Base-by-base conservation (phyloP, 1,140 invertebrate genomes). In the Bathynomus jamesi region DNA sequence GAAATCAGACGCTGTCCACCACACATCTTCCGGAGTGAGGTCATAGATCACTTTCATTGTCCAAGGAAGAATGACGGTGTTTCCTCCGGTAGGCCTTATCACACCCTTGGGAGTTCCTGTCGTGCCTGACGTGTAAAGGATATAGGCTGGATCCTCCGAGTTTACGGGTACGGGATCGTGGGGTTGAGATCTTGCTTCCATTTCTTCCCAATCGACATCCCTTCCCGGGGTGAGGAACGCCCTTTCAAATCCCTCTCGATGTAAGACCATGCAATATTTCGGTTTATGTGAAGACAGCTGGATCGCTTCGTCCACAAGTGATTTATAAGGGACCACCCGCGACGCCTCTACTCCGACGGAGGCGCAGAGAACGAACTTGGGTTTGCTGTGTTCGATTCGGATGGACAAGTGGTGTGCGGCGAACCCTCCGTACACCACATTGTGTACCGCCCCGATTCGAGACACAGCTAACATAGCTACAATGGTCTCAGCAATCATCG, bases 291-390 rank as follows among this genome's bases (percentile, higher is more conserved):
- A 8, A 3, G 78, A 60, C 28, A 76, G 30, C 29, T 64, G 7
- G 13, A 97, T 83, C 0, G 94, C 93, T 74, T 91, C 89, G 81
- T 96, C 92, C 53, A 98, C 79, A 78, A 96, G 92, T 32, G 89
- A 89, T 79, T 95, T 92, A 80, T 97, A 91, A 89, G 87, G 88
- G 29, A 96, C 87, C 61, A 93, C 84, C 84, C 89, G 91, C 60
- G 88, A 88, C 0, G 93, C 93, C 81, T 96, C 94, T 4, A 96
- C 85, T 4, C 94, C 95, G 81, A 90, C 94, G 81, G 91, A 95
- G 0, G 93, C 92, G 17, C 91, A 90, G 27, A 97, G 90, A 30
- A 97, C 88, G 3, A 96, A 86, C 80, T 92, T 94, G 0, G 94
- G 93, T 81, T 90, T 85, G 3, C 91, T 90, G 79, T 97, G 94